phyloP scores from a whole-genome alignment of 2,888 invertebrate genomes.

The Pristionchus arcanus region DNA sequence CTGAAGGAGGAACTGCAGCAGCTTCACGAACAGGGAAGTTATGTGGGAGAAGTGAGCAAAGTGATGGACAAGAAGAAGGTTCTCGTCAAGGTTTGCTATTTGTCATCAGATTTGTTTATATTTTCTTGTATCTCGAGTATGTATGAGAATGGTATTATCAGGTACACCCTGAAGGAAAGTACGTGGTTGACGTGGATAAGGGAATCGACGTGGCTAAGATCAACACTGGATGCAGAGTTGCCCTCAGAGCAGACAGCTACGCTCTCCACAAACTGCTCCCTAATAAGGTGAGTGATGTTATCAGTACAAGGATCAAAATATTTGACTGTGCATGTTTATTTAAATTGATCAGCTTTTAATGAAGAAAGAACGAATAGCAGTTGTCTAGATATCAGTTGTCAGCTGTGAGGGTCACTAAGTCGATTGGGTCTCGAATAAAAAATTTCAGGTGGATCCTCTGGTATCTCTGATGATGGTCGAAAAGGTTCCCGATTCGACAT shows the following conservation, averaged over 20 bases:
- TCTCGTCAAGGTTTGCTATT: conserved; percentile 87
- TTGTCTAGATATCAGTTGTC: neutral
- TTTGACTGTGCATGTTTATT: neutral
- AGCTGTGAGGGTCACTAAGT: neutral
- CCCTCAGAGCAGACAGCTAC: conserved; percentile 97
- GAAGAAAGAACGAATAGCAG: neutral
- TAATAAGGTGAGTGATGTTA: conserved; percentile 86
- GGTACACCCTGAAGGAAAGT: conserved; percentile 99
- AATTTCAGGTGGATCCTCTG: conserved; percentile 91
- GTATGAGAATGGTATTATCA: conserved; percentile 68
- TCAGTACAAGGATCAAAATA: neutral
- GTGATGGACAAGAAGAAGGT: conserved; percentile 99
- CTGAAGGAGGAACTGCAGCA: conserved; percentile 96
- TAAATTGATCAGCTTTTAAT: no score
- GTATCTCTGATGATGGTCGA: conserved; percentile 99
- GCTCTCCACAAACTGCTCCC: conserved; percentile 98
- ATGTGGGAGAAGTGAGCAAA: conserved; percentile 99
- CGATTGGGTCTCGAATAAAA: neutral
- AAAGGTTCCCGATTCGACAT: conserved; percentile 99
- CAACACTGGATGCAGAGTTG: conserved; percentile 97
- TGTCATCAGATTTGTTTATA: neutral
- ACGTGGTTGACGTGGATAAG: conserved; percentile 98
- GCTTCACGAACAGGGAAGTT: conserved; percentile 96
- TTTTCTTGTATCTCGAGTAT: neutral
- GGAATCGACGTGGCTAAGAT: conserved; percentile 98